These are phyloP conservation scores for Ischnus inquisitorius DNA, from an alignment of 2,888 invertebrate genomes.

Conservation along the genomic window DNA sequence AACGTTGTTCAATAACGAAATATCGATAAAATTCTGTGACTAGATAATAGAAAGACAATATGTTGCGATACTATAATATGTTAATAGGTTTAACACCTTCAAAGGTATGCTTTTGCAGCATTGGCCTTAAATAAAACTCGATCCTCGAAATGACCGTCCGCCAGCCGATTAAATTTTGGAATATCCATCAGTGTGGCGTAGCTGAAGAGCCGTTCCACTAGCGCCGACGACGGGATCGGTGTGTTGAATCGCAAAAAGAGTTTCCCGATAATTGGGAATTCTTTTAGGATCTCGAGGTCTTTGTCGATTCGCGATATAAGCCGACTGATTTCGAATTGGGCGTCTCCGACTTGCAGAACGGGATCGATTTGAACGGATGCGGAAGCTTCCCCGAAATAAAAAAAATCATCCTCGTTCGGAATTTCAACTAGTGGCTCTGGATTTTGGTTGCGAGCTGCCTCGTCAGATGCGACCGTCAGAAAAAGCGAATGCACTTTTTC, in stretches of 20 bases:
- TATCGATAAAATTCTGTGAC: too few species aligned
- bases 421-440: neutral
- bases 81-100: too few species aligned
- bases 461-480: neutral
- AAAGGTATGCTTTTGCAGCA: too few species aligned
- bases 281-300: constrained; percentile 11
- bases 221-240: constrained; percentile 35
- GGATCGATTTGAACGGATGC: neutral
- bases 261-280: constrained; percentile 11
- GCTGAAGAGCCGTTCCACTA: constrained; percentile 32
- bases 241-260: constrained; percentile 21
- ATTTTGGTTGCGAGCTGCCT: neutral
- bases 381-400: constrained; percentile 17
- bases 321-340: constrained; percentile 14
- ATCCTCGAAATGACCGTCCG: constrained; percentile 28
- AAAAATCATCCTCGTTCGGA: neutral
- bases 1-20: too few species aligned
- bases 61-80: too few species aligned
- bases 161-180: constrained; percentile 35
- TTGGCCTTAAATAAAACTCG: constrained; percentile 28
- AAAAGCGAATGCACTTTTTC: constrained; percentile 25
- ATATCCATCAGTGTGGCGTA: constrained; percentile 38
- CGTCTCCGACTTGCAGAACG: constrained; percentile 20
- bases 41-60: too few species aligned
- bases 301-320: constrained; percentile 13